These are phyloP conservation scores for Sacculina carcini DNA, from an alignment of 2,888 invertebrate genomes.

Conservation along the genomic window DNA sequence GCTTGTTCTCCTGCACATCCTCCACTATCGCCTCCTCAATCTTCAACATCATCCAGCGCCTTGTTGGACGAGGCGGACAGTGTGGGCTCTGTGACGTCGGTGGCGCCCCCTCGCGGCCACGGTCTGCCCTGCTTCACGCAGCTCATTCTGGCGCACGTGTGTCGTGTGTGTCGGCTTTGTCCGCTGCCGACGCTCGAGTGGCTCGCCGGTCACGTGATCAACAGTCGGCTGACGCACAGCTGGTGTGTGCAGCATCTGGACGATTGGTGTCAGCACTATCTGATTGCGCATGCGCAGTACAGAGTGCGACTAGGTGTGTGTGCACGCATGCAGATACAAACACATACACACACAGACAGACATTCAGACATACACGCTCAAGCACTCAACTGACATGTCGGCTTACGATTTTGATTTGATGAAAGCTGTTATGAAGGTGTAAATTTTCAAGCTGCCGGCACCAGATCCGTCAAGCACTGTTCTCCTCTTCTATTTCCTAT, in stretches of 20 bases:
- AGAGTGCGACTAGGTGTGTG: slow-evolving; percentile 48
- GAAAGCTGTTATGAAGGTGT: too few species aligned
- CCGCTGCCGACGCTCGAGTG: slow-evolving; percentile 9
- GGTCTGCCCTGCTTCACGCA: slow-evolving; percentile 76
- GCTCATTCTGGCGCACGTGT: slow-evolving; percentile 56
- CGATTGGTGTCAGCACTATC: slow-evolving; percentile 67
- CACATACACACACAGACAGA: too few species aligned
- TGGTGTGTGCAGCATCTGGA: slow-evolving; percentile 82
- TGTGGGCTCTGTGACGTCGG: neutral
- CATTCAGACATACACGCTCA: too few species aligned
- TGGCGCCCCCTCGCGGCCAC: neutral
- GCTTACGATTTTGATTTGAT: too few species aligned
- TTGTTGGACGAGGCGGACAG: neutral
- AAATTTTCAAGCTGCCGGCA: too few species aligned
- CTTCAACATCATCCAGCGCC: too few species aligned
- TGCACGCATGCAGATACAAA: neutral
- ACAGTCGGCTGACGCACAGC: slow-evolving; percentile 66
- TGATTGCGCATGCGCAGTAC: slow-evolving; percentile 57
- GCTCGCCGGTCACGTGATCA: slow-evolving; percentile 27
- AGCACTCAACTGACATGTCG: too few species aligned
- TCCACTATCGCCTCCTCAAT: too few species aligned
- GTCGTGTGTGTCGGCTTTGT: slow-evolving; percentile 38
- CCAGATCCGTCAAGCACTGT: too few species aligned
- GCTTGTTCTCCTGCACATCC: too few species aligned
- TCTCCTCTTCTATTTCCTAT: too few species aligned